A percentile compares a stretch with the other conserved stretches of the same genome.
Evolutionary conservation across 2,888 invertebrate genomes (phyloP).

Genomic region (Tortricodes alternella): DNA sequence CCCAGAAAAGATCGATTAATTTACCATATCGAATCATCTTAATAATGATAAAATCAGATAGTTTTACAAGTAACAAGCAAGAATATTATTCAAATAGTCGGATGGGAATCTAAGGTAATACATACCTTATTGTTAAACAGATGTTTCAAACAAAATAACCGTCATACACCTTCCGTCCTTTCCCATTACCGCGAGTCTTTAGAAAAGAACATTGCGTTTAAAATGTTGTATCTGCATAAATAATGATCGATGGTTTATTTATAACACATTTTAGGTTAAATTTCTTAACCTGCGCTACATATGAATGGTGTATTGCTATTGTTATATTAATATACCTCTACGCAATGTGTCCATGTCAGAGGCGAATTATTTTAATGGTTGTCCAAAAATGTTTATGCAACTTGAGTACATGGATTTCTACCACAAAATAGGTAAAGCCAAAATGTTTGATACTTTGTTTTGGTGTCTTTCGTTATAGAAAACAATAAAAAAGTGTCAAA

Average conservation of each 20-base stretch:
- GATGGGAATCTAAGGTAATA: constrained; percentile 15
- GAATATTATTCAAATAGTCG: not conserved
- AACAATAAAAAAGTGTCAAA: too few species aligned
- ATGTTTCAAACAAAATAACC: constrained; percentile 16
- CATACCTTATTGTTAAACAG: constrained; percentile 5
- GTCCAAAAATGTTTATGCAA: constrained; percentile 41
- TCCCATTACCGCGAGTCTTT: constrained; percentile 8
- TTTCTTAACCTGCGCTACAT: constrained; percentile 7
- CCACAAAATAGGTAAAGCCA: too few species aligned
- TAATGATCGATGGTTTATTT: constrained; percentile 20
- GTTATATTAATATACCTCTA: constrained; percentile 48
- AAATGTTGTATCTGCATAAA: constrained; percentile 9
- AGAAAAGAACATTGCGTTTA: constrained; percentile 25
- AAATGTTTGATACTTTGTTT: too few species aligned
- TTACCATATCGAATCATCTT: too few species aligned
- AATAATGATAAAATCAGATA: not conserved
- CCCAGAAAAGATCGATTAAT: too few species aligned
- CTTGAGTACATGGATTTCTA: constrained; percentile 24
- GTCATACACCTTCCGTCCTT: constrained; percentile 14
- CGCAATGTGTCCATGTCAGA: constrained; percentile 62
- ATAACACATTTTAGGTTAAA: too few species aligned
- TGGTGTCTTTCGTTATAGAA: too few species aligned
- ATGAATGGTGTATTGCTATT: constrained; percentile 13
- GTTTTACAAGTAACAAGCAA: not conserved
- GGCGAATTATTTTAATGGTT: constrained; percentile 49